phyloP scores from a whole-genome alignment of 2,797 vertebrate genomes.

The Rhinatrema bivittatum region DNA sequence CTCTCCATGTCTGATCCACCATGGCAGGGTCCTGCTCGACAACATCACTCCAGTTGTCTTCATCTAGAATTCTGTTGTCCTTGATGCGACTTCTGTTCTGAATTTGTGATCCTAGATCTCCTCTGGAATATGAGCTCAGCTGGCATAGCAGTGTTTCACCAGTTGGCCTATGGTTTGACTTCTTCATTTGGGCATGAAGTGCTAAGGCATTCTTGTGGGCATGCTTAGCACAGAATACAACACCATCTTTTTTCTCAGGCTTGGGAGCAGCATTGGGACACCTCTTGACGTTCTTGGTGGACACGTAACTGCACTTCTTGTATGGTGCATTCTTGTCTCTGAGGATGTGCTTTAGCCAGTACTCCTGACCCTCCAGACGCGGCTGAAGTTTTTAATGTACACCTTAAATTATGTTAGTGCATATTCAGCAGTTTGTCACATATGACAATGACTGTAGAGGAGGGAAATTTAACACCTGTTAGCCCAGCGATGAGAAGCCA shows the following conservation, averaged over 20 bases:
- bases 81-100: slow-evolving; percentile 73
- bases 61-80: slow-evolving; percentile 82
- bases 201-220: slow-evolving; percentile 81
- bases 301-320: slow-evolving; percentile 85
- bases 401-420: no score
- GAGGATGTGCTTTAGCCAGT: slow-evolving; percentile 86
- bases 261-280: slow-evolving; percentile 88
- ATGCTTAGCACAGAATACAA: slow-evolving; percentile 85
- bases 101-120: slow-evolving; percentile 59
- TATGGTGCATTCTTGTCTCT: slow-evolving; percentile 86
- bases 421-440: no score
- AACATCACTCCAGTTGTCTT: slow-evolving; percentile 91
- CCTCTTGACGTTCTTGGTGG: slow-evolving; percentile 82
- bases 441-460: no score
- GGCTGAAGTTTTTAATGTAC: no score
- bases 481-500: no score
- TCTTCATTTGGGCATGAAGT: slow-evolving; percentile 83
- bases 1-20: slow-evolving; percentile 91
- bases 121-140: slow-evolving; percentile 77
- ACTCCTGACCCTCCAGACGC: slow-evolving; percentile 79
- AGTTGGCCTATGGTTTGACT: slow-evolving; percentile 63
- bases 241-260: slow-evolving; percentile 83
- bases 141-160: slow-evolving; percentile 83
- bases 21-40: slow-evolving; percentile 79
- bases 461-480: no score